These are phyloP conservation scores for Semnornis frantzii DNA, from an alignment of 2,113 vertebrate species.

Conservation along the genomic window DNA sequence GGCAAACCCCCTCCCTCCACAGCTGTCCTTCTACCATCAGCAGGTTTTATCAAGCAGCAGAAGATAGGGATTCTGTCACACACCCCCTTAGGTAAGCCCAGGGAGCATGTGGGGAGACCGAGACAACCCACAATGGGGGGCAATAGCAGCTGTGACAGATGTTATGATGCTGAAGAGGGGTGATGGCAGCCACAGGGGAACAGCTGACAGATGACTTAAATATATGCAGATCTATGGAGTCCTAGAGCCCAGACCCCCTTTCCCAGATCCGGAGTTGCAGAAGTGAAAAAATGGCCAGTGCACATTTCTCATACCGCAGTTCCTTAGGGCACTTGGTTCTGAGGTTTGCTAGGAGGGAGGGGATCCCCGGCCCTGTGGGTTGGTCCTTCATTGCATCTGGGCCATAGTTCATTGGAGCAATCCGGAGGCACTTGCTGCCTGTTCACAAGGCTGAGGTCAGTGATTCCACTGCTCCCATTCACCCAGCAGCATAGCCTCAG, in stretches of 20 bases:
- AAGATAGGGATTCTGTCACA: neutral
- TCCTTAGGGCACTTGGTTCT: neutral
- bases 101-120: accelerated
- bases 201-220: neutral
- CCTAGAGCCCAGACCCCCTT: neutral
- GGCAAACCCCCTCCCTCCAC: neutral
- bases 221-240: neutral
- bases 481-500: neutral
- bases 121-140: neutral
- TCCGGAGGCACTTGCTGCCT: neutral
- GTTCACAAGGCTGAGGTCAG: neutral
- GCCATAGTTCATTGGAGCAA: neutral
- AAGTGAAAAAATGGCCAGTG: neutral
- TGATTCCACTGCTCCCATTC: accelerated
- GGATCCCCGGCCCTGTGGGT: neutral
- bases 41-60: neutral
- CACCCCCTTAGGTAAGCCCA: neutral
- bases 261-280: neutral
- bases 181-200: neutral
- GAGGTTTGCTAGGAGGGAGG: neutral
- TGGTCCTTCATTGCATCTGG: accelerated
- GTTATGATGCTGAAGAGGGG: neutral
- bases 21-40: neutral
- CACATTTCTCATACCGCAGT: accelerated
- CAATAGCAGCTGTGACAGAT: neutral